Base-by-base conservation (phyloP, 2,888 invertebrate genomes). In the Leptarthrus brevirostris region DNA sequence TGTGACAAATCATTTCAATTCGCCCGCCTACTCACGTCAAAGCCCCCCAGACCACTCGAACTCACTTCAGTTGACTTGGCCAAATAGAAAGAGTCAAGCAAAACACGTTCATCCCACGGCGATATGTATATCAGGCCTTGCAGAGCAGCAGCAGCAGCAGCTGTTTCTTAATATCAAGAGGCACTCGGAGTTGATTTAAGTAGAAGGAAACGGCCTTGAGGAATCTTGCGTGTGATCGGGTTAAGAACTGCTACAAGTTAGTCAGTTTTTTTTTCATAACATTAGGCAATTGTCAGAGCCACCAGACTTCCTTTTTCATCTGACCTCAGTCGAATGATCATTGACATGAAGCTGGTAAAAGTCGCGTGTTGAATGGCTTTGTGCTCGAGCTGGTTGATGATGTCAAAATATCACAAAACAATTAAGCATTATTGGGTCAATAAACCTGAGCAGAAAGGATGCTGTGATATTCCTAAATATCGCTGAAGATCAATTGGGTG, bases 71-170 rank as follows among this genome's bases (percentile, higher is more conserved):
- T 16, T 8, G 58, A 3, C 36, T 36, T 61, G 10, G 18, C 36
- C 16, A 61, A 8, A 34, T 40, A 18, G 40, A 36, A 16, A 61
- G 18, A 61, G 40, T 61, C 61, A 1, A 61, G 61, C 34, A 40
- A 61, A 61, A 61, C 61, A 61, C 34, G 61, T 61, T 36, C 61
- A 61, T 61, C 61, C 61, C 40, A 61, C 61, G 61, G 30, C n/a
- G 56, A n/a, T 16, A 30, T 56, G 56, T 30, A 26, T 30, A 24
- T 24, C 54, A 54, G 18, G 16, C 24, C 24, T 22, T 26, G 56
- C 8, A 30, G 4, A 30, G 30, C 26, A 24, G 24, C 53, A 2
- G 8, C 49, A 49, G 49, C 54, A 36, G 36, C 61, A 61, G 61
- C 61, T 61, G 61, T 40, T 61, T 61, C 61, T 40, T 40, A 61